Base-by-base conservation (phyloP, 1,140 invertebrate genomes). In the Dolichoris vasculosae region DNA sequence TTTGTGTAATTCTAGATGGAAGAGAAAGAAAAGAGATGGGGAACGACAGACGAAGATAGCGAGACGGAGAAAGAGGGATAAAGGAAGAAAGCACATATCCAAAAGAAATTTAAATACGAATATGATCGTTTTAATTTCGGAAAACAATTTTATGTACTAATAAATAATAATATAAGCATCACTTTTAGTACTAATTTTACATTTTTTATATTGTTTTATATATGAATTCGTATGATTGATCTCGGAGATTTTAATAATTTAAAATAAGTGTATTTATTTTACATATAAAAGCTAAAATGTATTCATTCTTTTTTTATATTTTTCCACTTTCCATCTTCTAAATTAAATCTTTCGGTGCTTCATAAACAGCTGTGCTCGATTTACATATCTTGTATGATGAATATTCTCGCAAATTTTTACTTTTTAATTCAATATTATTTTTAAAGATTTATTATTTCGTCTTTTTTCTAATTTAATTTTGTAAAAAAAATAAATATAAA, bases 101-200 rank as follows among this genome's bases (percentile, higher is more conserved):
- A 83, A 78, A 77, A 88, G 84, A n/a, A n/a, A n/a, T n/a, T n/a
- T n/a, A n/a, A n/a, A n/a, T n/a, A n/a, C n/a, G n/a, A n/a, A n/a
- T n/a, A n/a, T n/a, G n/a, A n/a, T n/a, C n/a, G n/a, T n/a, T n/a
- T n/a, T n/a, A n/a, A n/a, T n/a, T n/a, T n/a, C n/a, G n/a, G n/a
- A n/a, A 88, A 88, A 71, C 89, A 77, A 83, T 82, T 85, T 46
- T 63, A 59, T 80, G 11, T 2, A 32, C 86, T 88, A 79, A n/a
- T 88, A 86, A 64, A 73, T 30, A 71, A 81, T 85, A 82, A 82
- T 80, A 85, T 87, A 77, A 87, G 48, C 48, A 7, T 35, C 11
- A 32, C 43, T 20, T n/a, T n/a, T 35, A 26, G 64, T 48, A 1
- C 51, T 35, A n/a, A n/a, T 79, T 40, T 63, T n/a, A 11, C 55